Evolutionary conservation across 2,797 vertebrate species (phyloP).

Genomic region (Dendrocincla tyrannina): DNA sequence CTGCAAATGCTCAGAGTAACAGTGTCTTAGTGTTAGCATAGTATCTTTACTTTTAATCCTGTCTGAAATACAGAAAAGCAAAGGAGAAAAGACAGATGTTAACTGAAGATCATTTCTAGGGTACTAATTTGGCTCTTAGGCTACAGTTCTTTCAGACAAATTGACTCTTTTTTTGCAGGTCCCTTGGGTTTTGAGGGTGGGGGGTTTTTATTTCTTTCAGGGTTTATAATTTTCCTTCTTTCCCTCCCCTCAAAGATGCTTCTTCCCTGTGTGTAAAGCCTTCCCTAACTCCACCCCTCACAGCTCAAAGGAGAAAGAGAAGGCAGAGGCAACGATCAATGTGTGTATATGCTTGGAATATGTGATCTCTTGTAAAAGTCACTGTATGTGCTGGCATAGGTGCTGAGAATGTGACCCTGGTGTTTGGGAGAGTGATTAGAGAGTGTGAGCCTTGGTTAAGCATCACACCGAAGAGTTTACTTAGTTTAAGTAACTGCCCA

Average conservation of each 20-base stretch:
- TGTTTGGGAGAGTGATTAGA: background rate
- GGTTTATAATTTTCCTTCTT: background rate
- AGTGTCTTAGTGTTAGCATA: background rate
- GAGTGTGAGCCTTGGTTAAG: background rate
- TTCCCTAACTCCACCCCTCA: background rate
- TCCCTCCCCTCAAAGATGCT: background rate
- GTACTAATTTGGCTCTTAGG: background rate
- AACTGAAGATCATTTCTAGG: background rate
- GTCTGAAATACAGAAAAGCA: background rate
- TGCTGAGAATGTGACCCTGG: background rate
- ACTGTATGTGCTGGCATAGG: background rate
- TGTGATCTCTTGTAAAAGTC: background rate
- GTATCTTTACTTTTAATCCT: background rate
- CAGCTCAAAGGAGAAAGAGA: background rate
- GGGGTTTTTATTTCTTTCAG: background rate
- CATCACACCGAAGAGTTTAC: background rate
- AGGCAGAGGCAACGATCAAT: background rate
- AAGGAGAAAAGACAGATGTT: background rate
- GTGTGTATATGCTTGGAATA: background rate
- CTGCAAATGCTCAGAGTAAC: background rate
- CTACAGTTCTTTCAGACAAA: background rate
- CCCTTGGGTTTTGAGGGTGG: background rate
- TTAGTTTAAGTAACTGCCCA: background rate
- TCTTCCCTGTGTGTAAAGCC: background rate
- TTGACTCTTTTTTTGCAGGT: background rate